A percentile compares a stretch with the other conserved stretches of the same genome.
Evolutionary conservation across 2,888 invertebrate genomes (phyloP).

Genomic region (Sympetrum striolatum): DNA sequence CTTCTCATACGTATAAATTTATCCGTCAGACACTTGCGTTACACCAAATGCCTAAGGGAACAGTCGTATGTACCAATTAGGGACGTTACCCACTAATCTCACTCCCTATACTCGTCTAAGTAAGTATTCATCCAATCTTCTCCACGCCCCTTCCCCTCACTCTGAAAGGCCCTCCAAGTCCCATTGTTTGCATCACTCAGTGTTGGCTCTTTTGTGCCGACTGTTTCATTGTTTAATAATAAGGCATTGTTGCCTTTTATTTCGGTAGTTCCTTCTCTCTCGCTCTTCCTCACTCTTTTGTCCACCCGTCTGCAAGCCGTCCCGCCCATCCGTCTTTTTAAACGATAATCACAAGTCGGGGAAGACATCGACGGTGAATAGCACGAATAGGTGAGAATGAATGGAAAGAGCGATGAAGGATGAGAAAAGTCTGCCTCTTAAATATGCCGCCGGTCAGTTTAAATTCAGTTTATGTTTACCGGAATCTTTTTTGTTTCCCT

Average conservation of each 20-base stretch:
- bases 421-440: not conserved
- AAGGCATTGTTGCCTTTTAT: slow-evolving; percentile 46
- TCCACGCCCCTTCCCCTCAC: slow-evolving; percentile 6
- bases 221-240: slow-evolving; percentile 48
- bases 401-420: not conserved
- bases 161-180: not conserved
- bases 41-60: too few relatives aligned
- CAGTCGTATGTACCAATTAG: not conserved
- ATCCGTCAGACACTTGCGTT: too few relatives aligned
- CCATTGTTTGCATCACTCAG: slow-evolving; percentile 1
- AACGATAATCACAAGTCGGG: not conserved
- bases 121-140: not conserved
- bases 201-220: slow-evolving; percentile 45
- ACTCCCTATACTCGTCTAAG: not conserved
- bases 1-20: too few relatives aligned
- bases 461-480: too few relatives aligned
- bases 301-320: not conserved
- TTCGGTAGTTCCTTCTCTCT: not conserved
- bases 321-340: not conserved
- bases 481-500: too few relatives aligned
- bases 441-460: too few relatives aligned
- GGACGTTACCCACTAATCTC: not conserved
- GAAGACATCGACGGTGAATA: not conserved
- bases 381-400: not conserved
- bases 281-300: not conserved